Evolutionary conservation across 2,797 vertebrate genomes (phyloP).

Genomic region (Simalia tracyae): DNA sequence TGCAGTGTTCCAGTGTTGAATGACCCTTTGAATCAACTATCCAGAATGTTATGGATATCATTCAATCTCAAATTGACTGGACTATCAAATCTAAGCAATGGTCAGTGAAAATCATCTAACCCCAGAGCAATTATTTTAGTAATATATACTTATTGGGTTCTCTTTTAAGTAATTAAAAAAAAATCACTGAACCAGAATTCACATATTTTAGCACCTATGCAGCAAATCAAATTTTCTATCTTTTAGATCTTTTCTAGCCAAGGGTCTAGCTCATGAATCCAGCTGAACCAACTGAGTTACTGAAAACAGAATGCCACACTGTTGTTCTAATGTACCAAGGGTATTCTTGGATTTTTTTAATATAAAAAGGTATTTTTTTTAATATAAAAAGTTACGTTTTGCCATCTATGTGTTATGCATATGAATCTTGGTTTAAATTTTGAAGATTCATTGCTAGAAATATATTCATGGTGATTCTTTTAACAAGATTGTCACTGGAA

Average conservation of each 20-base stretch:
- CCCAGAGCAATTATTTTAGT: background rate
- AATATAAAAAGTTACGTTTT: background rate
- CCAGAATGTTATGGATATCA: background rate
- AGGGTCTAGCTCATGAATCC: background rate
- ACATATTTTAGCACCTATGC: background rate
- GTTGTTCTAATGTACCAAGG: background rate
- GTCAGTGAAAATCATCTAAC: background rate
- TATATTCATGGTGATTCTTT: background rate
- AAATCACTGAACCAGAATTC: background rate
- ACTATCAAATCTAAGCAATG: background rate
- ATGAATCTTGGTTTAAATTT: background rate
- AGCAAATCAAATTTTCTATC: background rate
- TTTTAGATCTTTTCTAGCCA: background rate
- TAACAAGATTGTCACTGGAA: background rate
- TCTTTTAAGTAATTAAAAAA: background rate
- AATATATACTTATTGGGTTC: background rate
- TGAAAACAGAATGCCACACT: background rate
- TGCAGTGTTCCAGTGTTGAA: background rate
- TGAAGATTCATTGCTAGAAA: background rate
- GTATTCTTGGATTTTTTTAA: background rate
- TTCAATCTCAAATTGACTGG: background rate
- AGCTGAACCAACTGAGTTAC: background rate
- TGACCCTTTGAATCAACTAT: background rate
- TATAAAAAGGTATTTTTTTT: too few relatives aligned
- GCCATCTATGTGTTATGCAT: background rate